Base-by-base conservation (phyloP, 2,113 vertebrate genomes). In the Etheostoma spectabile region DNA sequence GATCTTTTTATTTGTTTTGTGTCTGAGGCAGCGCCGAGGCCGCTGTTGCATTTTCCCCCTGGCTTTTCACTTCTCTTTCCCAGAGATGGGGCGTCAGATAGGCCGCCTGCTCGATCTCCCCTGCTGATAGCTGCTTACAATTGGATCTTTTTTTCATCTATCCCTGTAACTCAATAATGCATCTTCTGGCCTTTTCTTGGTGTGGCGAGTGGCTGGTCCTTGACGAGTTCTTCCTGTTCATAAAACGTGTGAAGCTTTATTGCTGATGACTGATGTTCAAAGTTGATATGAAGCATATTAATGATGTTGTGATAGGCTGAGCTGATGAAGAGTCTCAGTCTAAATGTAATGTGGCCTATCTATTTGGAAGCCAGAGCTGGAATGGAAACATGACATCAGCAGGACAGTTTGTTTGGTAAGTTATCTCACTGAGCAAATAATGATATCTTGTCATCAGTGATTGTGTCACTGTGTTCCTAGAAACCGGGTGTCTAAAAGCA, bases 1-100 rank as follows among this genome's bases (percentile, higher is more conserved):
- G 94, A 95, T 95, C 91, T 93, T 94, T 93, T 92, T 92, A 94
- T 95, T 95, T 95, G 94, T 94, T 95, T 95, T 93, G 87, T 93
- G 93, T 95, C 91, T 93, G 92, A 94, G 88, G 90, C 92, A 85
- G 91, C 86, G 83, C 83, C 82, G 80, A 74, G 92, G 84, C 93
- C 89, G 88, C 83, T 74, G 81, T 78, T 92, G 85, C 89, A 74
- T 88, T 89, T n/a, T 66, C 82, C 86, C 62, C 71, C 87, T 74
- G 91, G 91, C 88, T 93, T 93, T 95, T 94, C 94, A 93, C 91
- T 93, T 93, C 93, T 95, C 90, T 89, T 71, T 91, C 88, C 93
- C 90, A 95, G 82, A 92, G 94, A 96, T 95, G 92, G 93, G 92
- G 89, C 88, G 90, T 91, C 88, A 90, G 95, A 96, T 96, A 91